Conservation (phyloP, 2,113 vertebrate genomes). For the Gymnogyps californianus region DNA sequence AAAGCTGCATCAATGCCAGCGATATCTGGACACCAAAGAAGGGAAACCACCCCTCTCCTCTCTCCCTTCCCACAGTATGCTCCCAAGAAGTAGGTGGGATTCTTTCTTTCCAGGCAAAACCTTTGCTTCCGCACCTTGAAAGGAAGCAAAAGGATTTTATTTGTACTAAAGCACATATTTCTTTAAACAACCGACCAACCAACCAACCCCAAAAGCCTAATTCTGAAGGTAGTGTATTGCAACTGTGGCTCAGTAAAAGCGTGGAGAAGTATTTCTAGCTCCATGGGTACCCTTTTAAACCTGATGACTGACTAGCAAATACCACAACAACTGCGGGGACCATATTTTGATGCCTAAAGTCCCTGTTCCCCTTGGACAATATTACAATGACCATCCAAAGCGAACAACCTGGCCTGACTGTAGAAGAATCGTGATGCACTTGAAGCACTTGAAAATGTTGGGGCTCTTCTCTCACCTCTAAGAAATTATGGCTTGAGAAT, state of each 20-base stretch:
- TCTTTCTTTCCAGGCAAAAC: not conserved
- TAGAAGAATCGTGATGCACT: not conserved
- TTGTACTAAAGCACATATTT: not conserved
- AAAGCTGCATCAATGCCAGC: not conserved
- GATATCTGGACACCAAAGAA: not conserved
- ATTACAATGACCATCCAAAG: not conserved
- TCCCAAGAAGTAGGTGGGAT: not conserved
- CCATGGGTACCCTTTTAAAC: not conserved
- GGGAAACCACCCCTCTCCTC: not conserved
- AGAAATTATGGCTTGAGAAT: not conserved
- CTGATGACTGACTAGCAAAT: not conserved
- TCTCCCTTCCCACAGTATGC: not conserved
- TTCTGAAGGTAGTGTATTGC: not conserved
- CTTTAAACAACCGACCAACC: not conserved
- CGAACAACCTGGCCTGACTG: not conserved
- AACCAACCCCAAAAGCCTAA: not conserved
- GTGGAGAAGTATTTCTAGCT: not conserved
- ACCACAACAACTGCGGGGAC: not conserved
- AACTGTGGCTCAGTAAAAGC: not conserved
- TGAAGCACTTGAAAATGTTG: not conserved
- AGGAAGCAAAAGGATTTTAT: not conserved
- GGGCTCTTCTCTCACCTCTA: not conserved
- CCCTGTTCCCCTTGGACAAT: not conserved
- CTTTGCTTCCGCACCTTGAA: not conserved
- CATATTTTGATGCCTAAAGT: not conserved